Base-by-base conservation (phyloP, 2,113 vertebrate genomes). In the Carassius carassius region DNA sequence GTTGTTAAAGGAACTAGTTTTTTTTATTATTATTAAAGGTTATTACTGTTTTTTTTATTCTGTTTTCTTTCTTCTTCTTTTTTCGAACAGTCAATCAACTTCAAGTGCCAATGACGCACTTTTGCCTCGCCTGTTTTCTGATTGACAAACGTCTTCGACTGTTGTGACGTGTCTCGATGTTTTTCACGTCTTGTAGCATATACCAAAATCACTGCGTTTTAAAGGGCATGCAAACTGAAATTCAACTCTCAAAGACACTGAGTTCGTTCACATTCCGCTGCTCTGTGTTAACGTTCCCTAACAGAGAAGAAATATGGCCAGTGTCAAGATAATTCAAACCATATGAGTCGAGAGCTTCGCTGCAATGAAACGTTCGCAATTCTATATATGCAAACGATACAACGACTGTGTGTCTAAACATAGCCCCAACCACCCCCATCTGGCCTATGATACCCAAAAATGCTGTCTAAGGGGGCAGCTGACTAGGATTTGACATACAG, bases 271-370 rank as follows among this genome's bases (percentile, higher is more conserved):
- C 70, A 73, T 7, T n/a, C 41, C 37, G 5, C 32, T 23, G 70
- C 19, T 2, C 4, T 7, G 70, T 25, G 41, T 72, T 10, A n/a
- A 21, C 5, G 35, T 3, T 16, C 9, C 35, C 19, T 13, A 47
- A 23, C 41, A 23, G 49, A 74, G 12, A 74, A 23, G 3, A 76
- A 83, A 63, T 80, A 37, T 35, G 51, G 51, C 16, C 51, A 54
- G 51, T 17, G 16, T 19, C 29, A 32, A 56, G 37, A 63, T 73
- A 88, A 88, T 84, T 54, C 41, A 73, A 85, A 56, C 74, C 82
- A 77, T 89, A 88, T 83, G 88, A 32, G 73, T 78, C 49, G 16
- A 47, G 69, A 70, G 44, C 32, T 21, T 67, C 47, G 19, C 56
- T 63, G 25, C 60, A 44, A 32, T 80, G n/a, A n/a, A 51, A n/a